A percentile compares a stretch with the other conserved stretches of the same genome.
phyloP scores from a whole-genome alignment of 30 jellyfish, hydroid and myxozoan species.

The Chrysaora quinquecirrha region DNA sequence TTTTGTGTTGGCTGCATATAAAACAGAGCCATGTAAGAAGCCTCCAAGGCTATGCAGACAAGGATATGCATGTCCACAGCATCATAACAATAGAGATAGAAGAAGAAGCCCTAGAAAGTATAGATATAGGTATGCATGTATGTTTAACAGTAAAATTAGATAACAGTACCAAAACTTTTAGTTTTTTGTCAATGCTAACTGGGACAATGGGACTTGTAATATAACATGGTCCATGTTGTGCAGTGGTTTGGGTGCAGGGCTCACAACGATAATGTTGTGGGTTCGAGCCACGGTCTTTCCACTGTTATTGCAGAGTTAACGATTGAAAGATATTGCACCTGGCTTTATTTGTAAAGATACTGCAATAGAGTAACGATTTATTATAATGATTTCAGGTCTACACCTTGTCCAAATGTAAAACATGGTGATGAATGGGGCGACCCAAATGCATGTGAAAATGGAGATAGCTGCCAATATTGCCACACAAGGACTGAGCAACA shows the following conservation, averaged over 20 bases:
- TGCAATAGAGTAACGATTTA: no score
- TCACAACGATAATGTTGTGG: no score
- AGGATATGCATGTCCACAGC: constrained; percentile 99
- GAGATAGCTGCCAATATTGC: constrained; percentile 99
- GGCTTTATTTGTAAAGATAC: no score
- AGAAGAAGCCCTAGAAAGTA: constrained; percentile 97
- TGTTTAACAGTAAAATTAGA: background rate
- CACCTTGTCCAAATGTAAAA: constrained; percentile 99
- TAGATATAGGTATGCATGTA: constrained; percentile 92
- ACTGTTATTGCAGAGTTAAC: no score
- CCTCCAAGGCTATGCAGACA: constrained; percentile 98
- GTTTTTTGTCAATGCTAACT: no score
- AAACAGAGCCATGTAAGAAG: constrained; percentile 97
- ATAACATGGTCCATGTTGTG: no score
- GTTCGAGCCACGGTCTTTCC: no score
- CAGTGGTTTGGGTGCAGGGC: no score
- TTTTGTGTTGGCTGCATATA: constrained; percentile 91
- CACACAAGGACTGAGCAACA: constrained; percentile 99
- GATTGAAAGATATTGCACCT: no score
- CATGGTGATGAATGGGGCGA: constrained; percentile 99
- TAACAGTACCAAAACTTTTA: background rate
- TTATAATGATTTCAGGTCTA: constrained; percentile 64
- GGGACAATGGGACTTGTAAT: no score
- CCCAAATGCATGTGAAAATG: constrained; percentile 99
- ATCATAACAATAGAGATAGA: constrained; percentile 96